Evolutionary conservation across 2,888 invertebrate genomes (phyloP), one percentile per base, ranked within the genome.

Genomic region (Plusia festucae): DNA sequence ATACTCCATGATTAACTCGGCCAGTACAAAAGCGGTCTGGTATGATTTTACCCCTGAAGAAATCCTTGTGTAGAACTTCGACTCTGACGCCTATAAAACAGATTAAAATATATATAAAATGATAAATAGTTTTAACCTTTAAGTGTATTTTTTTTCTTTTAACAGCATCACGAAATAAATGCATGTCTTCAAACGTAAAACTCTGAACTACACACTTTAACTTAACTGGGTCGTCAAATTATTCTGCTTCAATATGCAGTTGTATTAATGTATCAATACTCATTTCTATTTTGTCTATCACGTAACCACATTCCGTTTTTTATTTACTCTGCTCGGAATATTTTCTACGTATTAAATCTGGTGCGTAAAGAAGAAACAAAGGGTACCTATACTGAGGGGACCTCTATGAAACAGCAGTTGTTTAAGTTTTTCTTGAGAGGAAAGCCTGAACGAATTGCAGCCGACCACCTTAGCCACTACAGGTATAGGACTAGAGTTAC

Each of bases 311-410:
- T n/a, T n/a, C n/a, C n/a, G n/a, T n/a, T n/a, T n/a, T n/a, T n/a
- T n/a, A n/a, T n/a, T n/a, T n/a, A n/a, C n/a, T n/a, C n/a, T n/a
- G n/a, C n/a, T n/a, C n/a, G n/a, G n/a, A n/a, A n/a, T n/a, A n/a
- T n/a, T 34, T 8, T 2, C 15, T 15, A 8, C 15, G 34, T 34
- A n/a, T 4, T 15, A 18, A 9, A 8, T 8, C 9, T 15, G 5
- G 8, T 15, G 8, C 0, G 3, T 53, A 7, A 30, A 6, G n/a
- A 24, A 13, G 18, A 20, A 20, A 11, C 11, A 15, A 15, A 1
- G 13, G 54, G 72, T 70, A 85, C 84, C 58, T 13, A 83, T 65
- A 44, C 75, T 57, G 0, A 85, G 56, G 1, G 84, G 83, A 20
- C 83, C 84, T 6, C 54, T 54, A 0, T 63, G 0, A 9, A 55